Conservation (phyloP, 2,888 invertebrate genomes). For the Eucera pruinosa region DNA sequence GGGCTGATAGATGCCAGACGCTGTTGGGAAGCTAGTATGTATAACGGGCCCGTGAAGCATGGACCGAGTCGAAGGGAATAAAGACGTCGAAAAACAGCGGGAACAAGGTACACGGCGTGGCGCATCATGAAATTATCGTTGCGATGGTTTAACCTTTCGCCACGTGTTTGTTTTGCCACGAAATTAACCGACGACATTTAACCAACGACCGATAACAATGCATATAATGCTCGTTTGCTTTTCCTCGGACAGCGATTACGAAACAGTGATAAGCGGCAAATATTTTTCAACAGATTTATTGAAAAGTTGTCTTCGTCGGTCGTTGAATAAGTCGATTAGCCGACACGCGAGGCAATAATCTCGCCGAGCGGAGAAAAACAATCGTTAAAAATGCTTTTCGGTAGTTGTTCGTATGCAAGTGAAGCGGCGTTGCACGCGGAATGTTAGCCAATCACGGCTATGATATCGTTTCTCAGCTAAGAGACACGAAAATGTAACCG, state of each 20-base stretch:
- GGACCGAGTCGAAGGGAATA: conserved; percentile 7
- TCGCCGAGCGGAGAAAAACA: conserved; percentile 20
- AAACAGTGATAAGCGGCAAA: conserved; percentile 11
- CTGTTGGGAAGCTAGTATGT: conserved; percentile 3
- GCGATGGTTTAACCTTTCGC: background rate
- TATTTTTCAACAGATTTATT: conserved; percentile 19
- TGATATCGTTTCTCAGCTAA: background rate
- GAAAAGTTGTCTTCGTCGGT: background rate
- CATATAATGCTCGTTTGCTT: background rate
- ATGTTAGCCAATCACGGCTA: too few species aligned
- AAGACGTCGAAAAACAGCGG: conserved; percentile 19
- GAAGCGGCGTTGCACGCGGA: too few species aligned
- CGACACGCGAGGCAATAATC: conserved; percentile 10
- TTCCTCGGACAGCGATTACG: background rate
- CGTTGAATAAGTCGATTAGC: conserved; percentile 20
- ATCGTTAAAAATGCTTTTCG: background rate
- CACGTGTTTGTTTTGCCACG: conserved; percentile 3
- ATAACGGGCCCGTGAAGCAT: conserved; percentile 41
- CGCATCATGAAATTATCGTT: background rate
- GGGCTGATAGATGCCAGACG: conserved; percentile 43
- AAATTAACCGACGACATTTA: conserved; percentile 18
- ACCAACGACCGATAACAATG: conserved; percentile 8
- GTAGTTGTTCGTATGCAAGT: too few species aligned
- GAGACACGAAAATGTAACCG: background rate
- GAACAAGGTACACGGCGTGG: background rate